Conservation (phyloP, 2,888 invertebrate genomes). For the Tachina lurida region DNA sequence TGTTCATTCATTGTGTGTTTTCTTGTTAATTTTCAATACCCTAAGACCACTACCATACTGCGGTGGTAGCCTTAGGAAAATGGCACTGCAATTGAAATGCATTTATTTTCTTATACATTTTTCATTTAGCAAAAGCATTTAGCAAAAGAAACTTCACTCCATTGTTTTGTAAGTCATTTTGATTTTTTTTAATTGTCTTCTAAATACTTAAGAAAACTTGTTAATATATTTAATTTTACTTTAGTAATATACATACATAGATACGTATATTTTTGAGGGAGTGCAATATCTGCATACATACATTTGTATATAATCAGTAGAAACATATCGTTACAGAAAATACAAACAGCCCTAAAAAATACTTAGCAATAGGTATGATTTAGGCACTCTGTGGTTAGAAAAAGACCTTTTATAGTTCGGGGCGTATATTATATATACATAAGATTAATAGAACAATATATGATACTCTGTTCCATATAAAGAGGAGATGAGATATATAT, state of each 20-base stretch:
- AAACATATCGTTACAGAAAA: background rate
- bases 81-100: slow-evolving; percentile 26
- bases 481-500: too few relatives aligned
- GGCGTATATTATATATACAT: too few relatives aligned
- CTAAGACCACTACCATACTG: slow-evolving; percentile 6
- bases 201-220: slow-evolving; percentile 44
- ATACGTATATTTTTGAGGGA: background rate
- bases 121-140: slow-evolving; percentile 20
- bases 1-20: slow-evolving; percentile 36
- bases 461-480: too few relatives aligned
- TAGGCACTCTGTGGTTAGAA: too few relatives aligned
- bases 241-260: background rate
- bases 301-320: background rate
- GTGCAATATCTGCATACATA: too few relatives aligned
- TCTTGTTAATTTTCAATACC: background rate
- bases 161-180: background rate
- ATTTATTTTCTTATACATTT: slow-evolving; percentile 36
- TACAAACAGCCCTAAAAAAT: too few relatives aligned
- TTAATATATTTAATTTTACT: slow-evolving; percentile 31
- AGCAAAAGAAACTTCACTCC: too few relatives aligned
- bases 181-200: slow-evolving; percentile 39
- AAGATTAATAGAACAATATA: too few relatives aligned
- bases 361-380: too few relatives aligned
- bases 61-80: slow-evolving; percentile 18
- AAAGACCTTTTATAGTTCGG: too few relatives aligned